Conservation (phyloP, 2,113 vertebrate genomes). For the Okapia johnstoni region DNA sequence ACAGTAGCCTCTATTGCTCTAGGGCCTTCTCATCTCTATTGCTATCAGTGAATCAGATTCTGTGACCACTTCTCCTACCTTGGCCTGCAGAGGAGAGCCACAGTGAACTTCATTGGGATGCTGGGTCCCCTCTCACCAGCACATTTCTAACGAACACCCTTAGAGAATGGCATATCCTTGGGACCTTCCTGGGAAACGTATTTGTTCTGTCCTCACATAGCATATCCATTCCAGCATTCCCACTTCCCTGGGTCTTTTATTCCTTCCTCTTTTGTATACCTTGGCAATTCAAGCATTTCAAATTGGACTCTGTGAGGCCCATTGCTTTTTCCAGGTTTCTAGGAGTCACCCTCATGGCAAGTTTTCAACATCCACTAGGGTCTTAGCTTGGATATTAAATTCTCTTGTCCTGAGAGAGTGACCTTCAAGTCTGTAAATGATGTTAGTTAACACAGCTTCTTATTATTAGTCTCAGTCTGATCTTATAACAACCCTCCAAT, state of each 20-base stretch:
- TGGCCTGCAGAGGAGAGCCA: background rate
- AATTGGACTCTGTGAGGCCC: background rate
- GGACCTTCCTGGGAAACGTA: background rate
- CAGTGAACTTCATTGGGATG: background rate
- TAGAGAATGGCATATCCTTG: background rate
- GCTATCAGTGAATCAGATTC: background rate
- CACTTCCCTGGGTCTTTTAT: background rate
- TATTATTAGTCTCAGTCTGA: background rate
- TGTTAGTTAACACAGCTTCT: background rate
- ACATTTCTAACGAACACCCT: background rate
- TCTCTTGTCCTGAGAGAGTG: background rate
- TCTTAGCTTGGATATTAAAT: background rate
- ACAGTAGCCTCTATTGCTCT: background rate
- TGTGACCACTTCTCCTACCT: background rate
- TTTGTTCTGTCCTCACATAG: background rate
- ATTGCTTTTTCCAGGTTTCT: background rate
- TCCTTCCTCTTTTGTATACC: background rate
- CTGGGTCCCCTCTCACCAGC: background rate
- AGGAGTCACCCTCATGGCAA: background rate
- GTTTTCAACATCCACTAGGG: background rate
- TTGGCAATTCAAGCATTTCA: background rate
- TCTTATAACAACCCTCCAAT: background rate
- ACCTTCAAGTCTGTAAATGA: background rate
- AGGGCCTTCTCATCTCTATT: background rate
- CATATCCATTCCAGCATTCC: background rate